A percentile compares a stretch with the other conserved stretches of the same genome.
Conservation (phyloP, 2,888 invertebrate species). For the Apotomis turbidana region DNA sequence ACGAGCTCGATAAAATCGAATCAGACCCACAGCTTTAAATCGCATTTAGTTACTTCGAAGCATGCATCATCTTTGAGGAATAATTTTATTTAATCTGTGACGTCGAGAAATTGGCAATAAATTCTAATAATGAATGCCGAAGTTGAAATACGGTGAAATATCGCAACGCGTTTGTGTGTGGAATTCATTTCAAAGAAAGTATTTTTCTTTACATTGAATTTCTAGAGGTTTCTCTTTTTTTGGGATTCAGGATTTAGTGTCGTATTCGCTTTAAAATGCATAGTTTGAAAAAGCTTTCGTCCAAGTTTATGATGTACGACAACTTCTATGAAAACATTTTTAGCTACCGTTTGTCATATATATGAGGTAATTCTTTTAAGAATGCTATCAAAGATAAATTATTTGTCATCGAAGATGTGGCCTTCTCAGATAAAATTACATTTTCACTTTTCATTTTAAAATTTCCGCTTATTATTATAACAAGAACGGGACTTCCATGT, state of each 20-base stretch:
- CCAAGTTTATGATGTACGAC: no score
- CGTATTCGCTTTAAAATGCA: background rate
- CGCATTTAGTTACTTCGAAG: conserved; percentile 27
- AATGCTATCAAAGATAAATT: no score
- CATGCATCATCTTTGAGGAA: conserved; percentile 33
- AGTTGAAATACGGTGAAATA: conserved; percentile 27
- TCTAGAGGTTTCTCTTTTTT: background rate
- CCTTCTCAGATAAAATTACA: no score
- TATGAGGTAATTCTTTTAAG: no score
- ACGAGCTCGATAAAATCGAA: conserved; percentile 14
- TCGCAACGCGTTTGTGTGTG: conserved; percentile 8
- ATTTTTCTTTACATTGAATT: background rate
- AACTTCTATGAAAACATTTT: no score
- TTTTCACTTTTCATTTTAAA: no score
- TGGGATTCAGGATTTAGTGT: no score
- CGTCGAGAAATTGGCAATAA: conserved; percentile 39
- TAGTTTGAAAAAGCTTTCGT: no score
- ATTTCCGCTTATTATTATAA: no score
- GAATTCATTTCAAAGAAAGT: conserved; percentile 16
- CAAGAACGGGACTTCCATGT: no score
- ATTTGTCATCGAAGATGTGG: no score
- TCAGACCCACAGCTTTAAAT: conserved; percentile 30
- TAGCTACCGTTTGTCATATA: no score
- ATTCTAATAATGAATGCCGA: conserved; percentile 30
- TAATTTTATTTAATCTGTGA: conserved; percentile 40